These are phyloP conservation scores for Chrysoperla carnea DNA, from an alignment of 1,140 invertebrate genomes.

Conservation along the genomic window DNA sequence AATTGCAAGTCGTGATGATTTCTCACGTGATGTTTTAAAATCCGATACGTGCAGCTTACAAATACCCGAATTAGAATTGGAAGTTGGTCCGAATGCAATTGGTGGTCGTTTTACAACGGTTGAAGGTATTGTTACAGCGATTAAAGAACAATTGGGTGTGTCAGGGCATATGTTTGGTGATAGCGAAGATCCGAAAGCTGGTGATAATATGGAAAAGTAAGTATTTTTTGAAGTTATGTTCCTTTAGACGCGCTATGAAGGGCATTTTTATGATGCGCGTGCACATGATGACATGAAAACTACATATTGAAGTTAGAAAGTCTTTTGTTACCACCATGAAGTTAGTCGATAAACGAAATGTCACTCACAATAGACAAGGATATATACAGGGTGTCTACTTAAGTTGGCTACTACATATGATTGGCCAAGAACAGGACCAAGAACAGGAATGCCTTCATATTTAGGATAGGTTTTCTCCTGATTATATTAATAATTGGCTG, in stretches of 20 bases:
- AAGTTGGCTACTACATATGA: no score
- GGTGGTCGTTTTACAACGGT: constrained; percentile 91
- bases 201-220: constrained; percentile 29
- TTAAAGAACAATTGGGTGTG: constrained; percentile 44
- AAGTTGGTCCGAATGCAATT: constrained; percentile 67
- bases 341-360: no score
- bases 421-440: no score
- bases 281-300: no score
- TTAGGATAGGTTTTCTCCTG: no score
- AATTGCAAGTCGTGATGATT: constrained; percentile 56
- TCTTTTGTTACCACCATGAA: no score
- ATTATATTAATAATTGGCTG: no score
- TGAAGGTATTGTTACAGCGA: constrained; percentile 61
- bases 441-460: no score
- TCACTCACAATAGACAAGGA: no score
- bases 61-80: constrained; percentile 84
- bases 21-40: constrained; percentile 84
- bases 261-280: no score
- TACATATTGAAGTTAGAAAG: no score
- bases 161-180: constrained; percentile 53
- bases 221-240: background rate
- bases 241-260: background rate
- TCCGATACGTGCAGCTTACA: constrained; percentile 80
- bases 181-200: constrained; percentile 35
- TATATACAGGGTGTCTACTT: no score